Percentiles rank a stretch among this genome's conserved stretches.
Evolutionary conservation across 2,797 vertebrate species (phyloP).

Genomic region (Centropyge bicolor): DNA sequence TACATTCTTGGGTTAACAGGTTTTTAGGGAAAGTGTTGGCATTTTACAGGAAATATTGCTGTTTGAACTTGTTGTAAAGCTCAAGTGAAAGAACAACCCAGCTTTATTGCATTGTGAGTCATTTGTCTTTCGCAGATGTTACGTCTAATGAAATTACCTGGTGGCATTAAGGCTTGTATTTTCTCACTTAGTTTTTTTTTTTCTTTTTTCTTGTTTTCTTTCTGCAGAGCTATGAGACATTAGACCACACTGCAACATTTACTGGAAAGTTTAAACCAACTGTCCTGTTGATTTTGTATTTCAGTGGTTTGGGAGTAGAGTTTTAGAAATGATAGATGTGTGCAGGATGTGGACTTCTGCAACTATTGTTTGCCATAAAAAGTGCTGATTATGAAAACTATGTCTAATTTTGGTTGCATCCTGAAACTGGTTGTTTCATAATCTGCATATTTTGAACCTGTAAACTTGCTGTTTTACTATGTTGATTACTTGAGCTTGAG

Average conservation of each 20-base stretch:
- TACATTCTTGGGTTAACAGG: slow-evolving; percentile 6
- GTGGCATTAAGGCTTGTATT: neutral
- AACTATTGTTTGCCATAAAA: neutral
- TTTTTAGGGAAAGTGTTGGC: neutral
- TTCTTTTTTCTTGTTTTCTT: slow-evolving; percentile 1
- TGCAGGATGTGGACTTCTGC: neutral
- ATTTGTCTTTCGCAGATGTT: neutral
- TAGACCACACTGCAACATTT: neutral
- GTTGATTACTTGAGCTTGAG: neutral
- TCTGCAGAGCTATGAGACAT: too few relatives aligned
- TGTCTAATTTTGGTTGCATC: neutral
- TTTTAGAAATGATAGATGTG: neutral
- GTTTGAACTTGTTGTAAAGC: slow-evolving; percentile 11
- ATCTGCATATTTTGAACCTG: too few relatives aligned
- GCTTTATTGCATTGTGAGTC: neutral
- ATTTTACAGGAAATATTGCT: neutral
- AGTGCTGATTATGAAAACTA: neutral
- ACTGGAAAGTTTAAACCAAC: neutral
- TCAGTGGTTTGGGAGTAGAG: neutral
- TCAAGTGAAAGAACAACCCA: slow-evolving; percentile 15
- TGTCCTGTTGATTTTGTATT: neutral
- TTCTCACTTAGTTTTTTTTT: neutral
- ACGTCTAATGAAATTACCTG: neutral
- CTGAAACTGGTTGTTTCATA: too few relatives aligned
- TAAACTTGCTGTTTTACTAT: neutral